Conservation (phyloP, 2,888 invertebrate genomes). For the Aspidiotus rigidus region DNA sequence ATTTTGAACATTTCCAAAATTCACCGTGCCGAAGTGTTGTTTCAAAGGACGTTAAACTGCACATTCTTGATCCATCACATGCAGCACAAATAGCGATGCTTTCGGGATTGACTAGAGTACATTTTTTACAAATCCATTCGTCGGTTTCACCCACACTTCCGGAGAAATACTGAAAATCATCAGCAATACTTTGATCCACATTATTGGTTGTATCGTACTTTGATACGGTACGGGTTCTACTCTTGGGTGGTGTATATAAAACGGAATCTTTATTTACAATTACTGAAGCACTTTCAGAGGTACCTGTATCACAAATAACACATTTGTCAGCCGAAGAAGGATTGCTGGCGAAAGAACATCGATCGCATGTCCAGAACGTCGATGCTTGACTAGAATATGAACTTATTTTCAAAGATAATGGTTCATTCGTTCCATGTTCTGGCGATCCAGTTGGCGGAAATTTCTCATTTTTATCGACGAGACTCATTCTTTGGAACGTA, state of each 20-base stretch:
- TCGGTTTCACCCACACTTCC: conserved; percentile 7
- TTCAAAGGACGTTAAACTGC: conserved; percentile 56
- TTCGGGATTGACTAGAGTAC: conserved; percentile 72
- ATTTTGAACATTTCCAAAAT: conserved; percentile 70
- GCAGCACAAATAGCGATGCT: conserved; percentile 67
- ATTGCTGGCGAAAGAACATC: conserved; percentile 82
- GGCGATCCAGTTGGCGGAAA: conserved; percentile 32
- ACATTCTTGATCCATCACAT: conserved; percentile 74
- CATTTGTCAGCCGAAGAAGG: conserved; percentile 69
- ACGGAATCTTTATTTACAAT: conserved; percentile 41
- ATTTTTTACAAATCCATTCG: conserved; percentile 77
- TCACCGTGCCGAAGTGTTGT: conserved; percentile 62
- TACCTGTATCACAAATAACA: conserved; percentile 57
- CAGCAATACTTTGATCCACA: conserved; percentile 36
- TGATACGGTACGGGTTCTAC: conserved; percentile 20
- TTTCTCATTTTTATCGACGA: not conserved
- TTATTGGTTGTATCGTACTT: not conserved
- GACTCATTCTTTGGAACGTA: conserved; percentile 9
- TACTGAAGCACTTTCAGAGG: conserved; percentile 54
- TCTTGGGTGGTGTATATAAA: conserved; percentile 44
- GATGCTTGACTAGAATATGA: conserved; percentile 17
- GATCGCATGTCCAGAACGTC: conserved; percentile 77
- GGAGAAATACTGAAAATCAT: conserved; percentile 38
- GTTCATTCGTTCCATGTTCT: conserved; percentile 41
- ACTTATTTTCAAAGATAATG: conserved; percentile 25